These are phyloP conservation scores for Tenthredo amoena DNA, from an alignment of 2,888 invertebrate genomes.

Conservation along the genomic window DNA sequence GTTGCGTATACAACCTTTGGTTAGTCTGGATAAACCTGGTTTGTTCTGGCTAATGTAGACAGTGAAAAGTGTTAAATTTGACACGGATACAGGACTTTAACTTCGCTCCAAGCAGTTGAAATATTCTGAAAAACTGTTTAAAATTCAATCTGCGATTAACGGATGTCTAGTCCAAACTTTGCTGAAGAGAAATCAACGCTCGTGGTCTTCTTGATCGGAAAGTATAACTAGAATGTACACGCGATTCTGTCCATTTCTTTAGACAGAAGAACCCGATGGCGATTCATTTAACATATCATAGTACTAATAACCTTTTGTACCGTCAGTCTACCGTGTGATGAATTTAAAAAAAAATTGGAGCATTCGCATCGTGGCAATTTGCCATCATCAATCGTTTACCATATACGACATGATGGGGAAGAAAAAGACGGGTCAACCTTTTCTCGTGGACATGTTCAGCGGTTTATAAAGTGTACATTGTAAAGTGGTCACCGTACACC, in stretches of 20 bases:
- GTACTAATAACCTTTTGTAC: no score
- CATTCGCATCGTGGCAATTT: background rate
- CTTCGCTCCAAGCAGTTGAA: background rate
- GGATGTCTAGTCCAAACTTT: background rate
- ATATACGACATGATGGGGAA: background rate
- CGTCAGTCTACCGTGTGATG: background rate
- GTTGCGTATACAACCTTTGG: background rate
- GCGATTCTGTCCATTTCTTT: background rate
- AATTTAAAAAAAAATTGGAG: background rate
- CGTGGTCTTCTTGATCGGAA: background rate
- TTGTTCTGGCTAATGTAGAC: background rate
- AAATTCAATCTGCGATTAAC: background rate
- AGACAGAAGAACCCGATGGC: background rate
- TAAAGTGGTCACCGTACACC: background rate
- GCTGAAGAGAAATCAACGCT: background rate
- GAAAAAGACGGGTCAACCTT: background rate
- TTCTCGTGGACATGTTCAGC: background rate
- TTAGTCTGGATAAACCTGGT: background rate
- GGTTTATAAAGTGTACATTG: background rate
- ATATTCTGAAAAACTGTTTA: background rate
- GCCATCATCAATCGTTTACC: background rate
- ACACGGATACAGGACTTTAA: background rate
- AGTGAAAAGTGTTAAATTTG: background rate
- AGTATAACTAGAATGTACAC: background rate
- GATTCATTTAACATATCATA: background rate